Conservation (phyloP, 2,797 vertebrate species). For the Chelon labrosus region DNA sequence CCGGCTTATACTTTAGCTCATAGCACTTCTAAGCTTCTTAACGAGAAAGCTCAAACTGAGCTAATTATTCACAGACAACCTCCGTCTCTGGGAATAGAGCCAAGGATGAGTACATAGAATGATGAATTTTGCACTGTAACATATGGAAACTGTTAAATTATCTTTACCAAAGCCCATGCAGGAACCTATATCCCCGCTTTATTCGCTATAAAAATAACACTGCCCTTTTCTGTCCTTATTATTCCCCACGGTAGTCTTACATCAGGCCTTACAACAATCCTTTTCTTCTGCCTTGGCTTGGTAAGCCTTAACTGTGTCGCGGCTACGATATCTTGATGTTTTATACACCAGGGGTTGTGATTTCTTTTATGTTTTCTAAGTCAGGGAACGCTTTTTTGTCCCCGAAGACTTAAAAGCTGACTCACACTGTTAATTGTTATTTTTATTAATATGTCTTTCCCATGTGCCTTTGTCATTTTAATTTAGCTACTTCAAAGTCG, state of each 20-base stretch:
- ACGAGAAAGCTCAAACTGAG: slow-evolving; percentile 79
- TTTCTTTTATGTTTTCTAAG: slow-evolving; percentile 57
- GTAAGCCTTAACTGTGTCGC: slow-evolving; percentile 32
- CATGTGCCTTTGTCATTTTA: slow-evolving; percentile 60
- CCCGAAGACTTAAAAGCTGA: slow-evolving; percentile 52
- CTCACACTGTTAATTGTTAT: slow-evolving; percentile 62
- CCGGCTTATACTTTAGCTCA: slow-evolving; percentile 80
- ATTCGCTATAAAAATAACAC: neutral
- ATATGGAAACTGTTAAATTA: slow-evolving; percentile 53
- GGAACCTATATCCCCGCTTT: slow-evolving; percentile 4
- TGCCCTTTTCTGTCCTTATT: slow-evolving; percentile 4
- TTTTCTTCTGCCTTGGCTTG: slow-evolving; percentile 23
- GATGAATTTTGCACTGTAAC: slow-evolving; percentile 38
- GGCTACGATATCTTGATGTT: slow-evolving; percentile 64
- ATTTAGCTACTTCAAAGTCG: slow-evolving; percentile 57
- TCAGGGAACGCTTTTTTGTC: slow-evolving; percentile 51
- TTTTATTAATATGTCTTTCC: slow-evolving; percentile 57
- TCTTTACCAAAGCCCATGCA: slow-evolving; percentile 22
- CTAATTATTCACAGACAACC: slow-evolving; percentile 80
- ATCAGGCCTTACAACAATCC: slow-evolving; percentile 28
- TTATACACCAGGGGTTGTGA: slow-evolving; percentile 34
- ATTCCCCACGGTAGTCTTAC: slow-evolving; percentile 16
- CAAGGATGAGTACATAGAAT: slow-evolving; percentile 56
- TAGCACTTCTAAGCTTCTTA: slow-evolving; percentile 82
- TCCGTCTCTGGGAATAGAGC: slow-evolving; percentile 63